These are phyloP conservation scores for Cyrtorhinus lividipennis DNA, from an alignment of 1,140 invertebrate genomes.

Conservation along the genomic window DNA sequence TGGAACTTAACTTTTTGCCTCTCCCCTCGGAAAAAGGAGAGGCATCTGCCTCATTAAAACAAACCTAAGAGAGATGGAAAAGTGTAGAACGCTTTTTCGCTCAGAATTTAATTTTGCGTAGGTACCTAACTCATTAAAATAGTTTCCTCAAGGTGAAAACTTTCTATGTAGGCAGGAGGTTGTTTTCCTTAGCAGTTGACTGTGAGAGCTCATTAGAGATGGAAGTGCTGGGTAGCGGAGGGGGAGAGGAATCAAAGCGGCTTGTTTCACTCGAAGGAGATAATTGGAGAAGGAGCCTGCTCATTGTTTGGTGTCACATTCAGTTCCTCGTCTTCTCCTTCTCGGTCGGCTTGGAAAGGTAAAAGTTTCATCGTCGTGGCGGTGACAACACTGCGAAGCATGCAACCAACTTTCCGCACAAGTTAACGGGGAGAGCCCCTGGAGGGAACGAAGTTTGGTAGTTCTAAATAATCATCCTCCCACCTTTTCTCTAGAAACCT, in stretches of 20 bases:
- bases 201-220: not conserved
- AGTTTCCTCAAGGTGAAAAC: no score
- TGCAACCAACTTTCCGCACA: constrained; percentile 1
- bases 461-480: not conserved
- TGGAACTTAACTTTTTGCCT: no score
- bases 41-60: no score
- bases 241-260: not conserved
- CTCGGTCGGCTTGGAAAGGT: not conserved
- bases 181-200: no score
- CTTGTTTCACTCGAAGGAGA: constrained; percentile 7
- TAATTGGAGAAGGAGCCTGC: constrained; percentile 4
- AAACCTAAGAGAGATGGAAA: no score
- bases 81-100: no score
- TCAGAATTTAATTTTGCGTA: no score
- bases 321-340: not conserved
- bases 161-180: no score
- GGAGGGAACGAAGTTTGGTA: not conserved
- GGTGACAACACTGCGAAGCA: not conserved
- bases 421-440: not conserved
- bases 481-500: no score
- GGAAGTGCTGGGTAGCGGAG: not conserved
- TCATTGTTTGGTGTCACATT: constrained; percentile 5
- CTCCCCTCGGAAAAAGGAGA: no score
- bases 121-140: no score
- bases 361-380: constrained; percentile 7